A percentile compares a stretch with the other conserved stretches of the same genome.
Evolutionary conservation across 2,797 vertebrate genomes (phyloP).

Genomic region (Mus minutoides): DNA sequence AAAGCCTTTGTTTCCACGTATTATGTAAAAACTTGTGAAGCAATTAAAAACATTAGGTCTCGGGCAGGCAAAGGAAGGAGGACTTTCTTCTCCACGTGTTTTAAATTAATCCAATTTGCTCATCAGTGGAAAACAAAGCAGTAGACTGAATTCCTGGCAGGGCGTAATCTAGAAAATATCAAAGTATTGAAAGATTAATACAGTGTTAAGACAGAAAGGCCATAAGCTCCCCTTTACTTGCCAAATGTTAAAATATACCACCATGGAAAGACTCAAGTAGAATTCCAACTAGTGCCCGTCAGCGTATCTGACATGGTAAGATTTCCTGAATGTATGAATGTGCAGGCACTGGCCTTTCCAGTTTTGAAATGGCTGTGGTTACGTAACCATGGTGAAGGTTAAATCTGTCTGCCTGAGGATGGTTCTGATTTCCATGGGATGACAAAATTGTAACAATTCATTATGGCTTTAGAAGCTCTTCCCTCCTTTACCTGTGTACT

Average conservation of each 20-base stretch:
- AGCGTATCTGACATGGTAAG: background rate
- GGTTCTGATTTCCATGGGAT: slow-evolving; percentile 34
- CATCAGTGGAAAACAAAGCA: slow-evolving; percentile 84
- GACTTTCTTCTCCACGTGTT: slow-evolving; percentile 83
- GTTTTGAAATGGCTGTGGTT: background rate
- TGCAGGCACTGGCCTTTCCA: background rate
- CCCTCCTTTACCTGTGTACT: background rate
- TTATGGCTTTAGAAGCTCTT: background rate
- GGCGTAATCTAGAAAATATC: slow-evolving; percentile 77
- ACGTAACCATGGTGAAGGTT: background rate
- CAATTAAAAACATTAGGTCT: slow-evolving; percentile 84
- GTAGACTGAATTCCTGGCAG: slow-evolving; percentile 76
- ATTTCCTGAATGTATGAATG: background rate
- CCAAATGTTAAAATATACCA: background rate
- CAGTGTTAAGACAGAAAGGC: slow-evolving; percentile 64
- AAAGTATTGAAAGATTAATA: slow-evolving; percentile 70
- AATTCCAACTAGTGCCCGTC: background rate
- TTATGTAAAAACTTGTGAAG: slow-evolving; percentile 83
- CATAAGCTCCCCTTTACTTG: background rate
- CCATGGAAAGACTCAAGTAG: background rate
- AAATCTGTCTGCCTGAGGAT: slow-evolving; percentile 15
- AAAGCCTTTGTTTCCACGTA: slow-evolving; percentile 84
- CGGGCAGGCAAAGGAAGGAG: slow-evolving; percentile 82
- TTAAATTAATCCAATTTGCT: slow-evolving; percentile 84
- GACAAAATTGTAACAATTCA: background rate